These are phyloP conservation scores for Muricea muricata DNA, from an alignment of 92 coral and sea anemone species.

Conservation along the genomic window DNA sequence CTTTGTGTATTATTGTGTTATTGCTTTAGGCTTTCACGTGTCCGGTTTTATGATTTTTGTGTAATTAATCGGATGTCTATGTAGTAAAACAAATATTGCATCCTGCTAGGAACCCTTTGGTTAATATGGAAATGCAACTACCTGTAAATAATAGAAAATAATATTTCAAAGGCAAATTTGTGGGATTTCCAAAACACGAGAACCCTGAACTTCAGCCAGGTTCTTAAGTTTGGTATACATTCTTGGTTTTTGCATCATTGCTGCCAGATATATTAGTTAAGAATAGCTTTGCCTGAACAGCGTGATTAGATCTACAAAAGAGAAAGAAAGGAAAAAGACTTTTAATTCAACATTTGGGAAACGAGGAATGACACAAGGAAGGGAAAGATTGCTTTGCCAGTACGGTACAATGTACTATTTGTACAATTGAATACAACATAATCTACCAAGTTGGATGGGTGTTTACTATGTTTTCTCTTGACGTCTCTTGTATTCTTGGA, in stretches of 20 bases:
- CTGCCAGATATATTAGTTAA: too few relatives aligned
- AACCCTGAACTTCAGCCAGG: too few relatives aligned
- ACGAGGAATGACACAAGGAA: not conserved
- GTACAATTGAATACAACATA: not conserved
- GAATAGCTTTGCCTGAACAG: too few relatives aligned
- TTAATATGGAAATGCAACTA: not conserved
- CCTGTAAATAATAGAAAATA: not conserved
- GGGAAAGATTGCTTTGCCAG: too few relatives aligned
- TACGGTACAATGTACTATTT: not conserved
- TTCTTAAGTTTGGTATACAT: too few relatives aligned
- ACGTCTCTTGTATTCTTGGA: too few relatives aligned
- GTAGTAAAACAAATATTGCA: not conserved
- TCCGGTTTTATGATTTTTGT: not conserved
- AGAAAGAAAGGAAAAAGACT: not conserved
- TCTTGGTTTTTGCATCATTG: too few relatives aligned
- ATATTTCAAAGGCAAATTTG: too few relatives aligned
- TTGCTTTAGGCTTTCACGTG: not conserved
- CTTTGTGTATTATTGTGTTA: not conserved
- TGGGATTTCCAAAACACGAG: too few relatives aligned
- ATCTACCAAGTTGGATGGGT: too few relatives aligned
- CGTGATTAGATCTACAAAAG: not conserved
- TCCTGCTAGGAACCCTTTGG: not conserved
- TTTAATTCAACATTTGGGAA: not conserved
- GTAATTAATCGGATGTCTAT: slow-evolving; percentile 7
- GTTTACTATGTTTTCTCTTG: too few relatives aligned